Evolutionary conservation across 2,888 invertebrate species (phyloP).

Genomic region (Drepanosiphum platanoidis): DNA sequence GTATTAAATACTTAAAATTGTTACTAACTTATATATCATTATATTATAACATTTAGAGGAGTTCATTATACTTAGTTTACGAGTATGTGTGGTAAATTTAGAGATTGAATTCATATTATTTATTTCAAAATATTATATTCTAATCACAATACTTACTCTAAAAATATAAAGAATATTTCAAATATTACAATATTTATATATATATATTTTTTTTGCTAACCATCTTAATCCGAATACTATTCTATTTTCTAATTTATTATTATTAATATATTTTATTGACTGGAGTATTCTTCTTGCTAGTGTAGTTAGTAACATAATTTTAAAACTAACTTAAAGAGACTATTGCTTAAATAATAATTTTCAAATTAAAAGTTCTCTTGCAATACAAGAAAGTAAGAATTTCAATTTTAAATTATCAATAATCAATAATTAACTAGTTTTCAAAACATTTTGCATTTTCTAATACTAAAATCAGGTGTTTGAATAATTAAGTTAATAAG

Average conservation of each 20-base stretch:
- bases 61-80: constrained; percentile 58
- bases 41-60: constrained; percentile 54
- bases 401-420: neutral
- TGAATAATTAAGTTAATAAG: neutral
- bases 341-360: neutral
- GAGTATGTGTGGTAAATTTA: constrained; percentile 31
- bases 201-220: neutral
- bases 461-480: neutral
- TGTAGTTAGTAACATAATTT: neutral
- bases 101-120: constrained; percentile 20
- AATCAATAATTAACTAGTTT: neutral
- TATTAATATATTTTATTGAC: constrained; percentile 4
- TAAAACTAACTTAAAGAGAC: neutral
- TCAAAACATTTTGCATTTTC: neutral
- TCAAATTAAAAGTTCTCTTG: neutral
- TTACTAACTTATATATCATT: constrained; percentile 32
- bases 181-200: constrained; percentile 7
- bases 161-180: constrained; percentile 35
- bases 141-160: constrained; percentile 17
- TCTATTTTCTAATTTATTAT: neutral
- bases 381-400: neutral
- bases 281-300: neutral
- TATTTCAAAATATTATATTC: constrained; percentile 27
- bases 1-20: constrained; percentile 23
- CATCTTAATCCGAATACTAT: constrained; percentile 1